Evolutionary conservation across 2,888 invertebrate species (phyloP).

Genomic region (Cephus pygmeus): DNA sequence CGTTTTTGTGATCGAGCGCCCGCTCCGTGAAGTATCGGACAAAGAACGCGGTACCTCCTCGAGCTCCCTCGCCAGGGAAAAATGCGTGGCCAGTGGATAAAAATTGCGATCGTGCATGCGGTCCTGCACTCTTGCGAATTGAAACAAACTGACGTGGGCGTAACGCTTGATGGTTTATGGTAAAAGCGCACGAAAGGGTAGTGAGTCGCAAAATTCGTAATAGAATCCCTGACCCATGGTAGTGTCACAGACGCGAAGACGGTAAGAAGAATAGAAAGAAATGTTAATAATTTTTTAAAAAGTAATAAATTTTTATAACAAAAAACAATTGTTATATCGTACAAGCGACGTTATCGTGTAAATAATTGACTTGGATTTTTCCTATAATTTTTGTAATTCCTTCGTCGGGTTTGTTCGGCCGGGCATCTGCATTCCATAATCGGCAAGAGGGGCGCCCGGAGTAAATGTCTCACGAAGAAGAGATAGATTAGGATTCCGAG

Average conservation of each 20-base stretch:
- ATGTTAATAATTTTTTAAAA: neutral
- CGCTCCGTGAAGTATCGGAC: conserved; percentile 58
- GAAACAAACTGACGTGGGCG: neutral
- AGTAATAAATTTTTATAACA: neutral
- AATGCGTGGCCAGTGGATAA: conserved; percentile 2
- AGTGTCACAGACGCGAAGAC: neutral
- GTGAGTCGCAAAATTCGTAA: neutral
- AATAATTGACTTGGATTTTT: neutral
- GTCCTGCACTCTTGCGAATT: neutral
- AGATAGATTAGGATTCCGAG: neutral
- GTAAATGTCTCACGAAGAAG: neutral
- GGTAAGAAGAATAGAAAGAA: neutral
- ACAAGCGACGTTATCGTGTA: neutral
- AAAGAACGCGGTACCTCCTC: conserved; percentile 45
- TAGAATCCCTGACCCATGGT: neutral
- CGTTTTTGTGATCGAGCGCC: conserved; percentile 57
- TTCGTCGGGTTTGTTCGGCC: neutral
- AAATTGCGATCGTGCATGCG: neutral
- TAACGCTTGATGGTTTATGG: neutral
- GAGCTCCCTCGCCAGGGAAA: conserved; percentile 6
- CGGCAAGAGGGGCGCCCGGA: neutral
- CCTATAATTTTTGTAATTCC: neutral
- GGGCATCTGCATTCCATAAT: neutral
- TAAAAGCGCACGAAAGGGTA: neutral
- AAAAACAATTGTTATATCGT: neutral